Percentiles rank a stretch among this genome's conserved stretches.
Evolutionary conservation across 2,797 vertebrate genomes (phyloP).

Genomic region (Pseudocheirus occidentalis): DNA sequence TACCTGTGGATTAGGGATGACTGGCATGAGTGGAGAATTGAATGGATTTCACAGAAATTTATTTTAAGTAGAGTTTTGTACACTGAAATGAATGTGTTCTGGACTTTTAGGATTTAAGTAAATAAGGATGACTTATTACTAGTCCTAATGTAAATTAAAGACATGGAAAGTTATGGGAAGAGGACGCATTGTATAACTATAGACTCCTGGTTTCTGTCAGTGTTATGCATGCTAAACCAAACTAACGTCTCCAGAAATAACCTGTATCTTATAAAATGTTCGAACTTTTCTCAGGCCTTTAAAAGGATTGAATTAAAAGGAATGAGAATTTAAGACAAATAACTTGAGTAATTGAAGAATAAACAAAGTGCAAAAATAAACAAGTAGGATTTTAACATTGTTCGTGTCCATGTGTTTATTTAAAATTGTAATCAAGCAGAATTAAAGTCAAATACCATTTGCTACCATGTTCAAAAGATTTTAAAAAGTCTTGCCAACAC

Average conservation of each 20-base stretch:
- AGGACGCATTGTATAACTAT: constrained; percentile 58
- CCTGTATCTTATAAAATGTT: constrained; percentile 60
- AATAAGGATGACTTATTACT: constrained; percentile 80
- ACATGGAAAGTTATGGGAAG: constrained; percentile 77
- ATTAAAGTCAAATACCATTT: background rate
- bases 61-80: constrained; percentile 78
- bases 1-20: constrained; percentile 65
- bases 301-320: constrained; percentile 37
- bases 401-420: constrained; percentile 43
- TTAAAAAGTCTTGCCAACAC: background rate
- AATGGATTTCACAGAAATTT: background rate
- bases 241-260: constrained; percentile 69
- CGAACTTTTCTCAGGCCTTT: constrained; percentile 48
- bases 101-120: constrained; percentile 77
- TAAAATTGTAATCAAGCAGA: constrained; percentile 51
- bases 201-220: constrained; percentile 78
- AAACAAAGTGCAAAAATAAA: background rate
- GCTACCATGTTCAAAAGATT: background rate
- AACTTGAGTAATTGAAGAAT: constrained; percentile 56
- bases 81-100: constrained; percentile 75
- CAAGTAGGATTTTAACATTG: background rate
- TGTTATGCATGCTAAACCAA: constrained; percentile 66
- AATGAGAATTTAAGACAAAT: constrained; percentile 61
- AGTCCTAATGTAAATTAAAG: constrained; percentile 79
- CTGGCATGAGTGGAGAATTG: constrained; percentile 53